phyloP scores from a whole-genome alignment of 2,113 vertebrate species.

The Thymallus thymallus region DNA sequence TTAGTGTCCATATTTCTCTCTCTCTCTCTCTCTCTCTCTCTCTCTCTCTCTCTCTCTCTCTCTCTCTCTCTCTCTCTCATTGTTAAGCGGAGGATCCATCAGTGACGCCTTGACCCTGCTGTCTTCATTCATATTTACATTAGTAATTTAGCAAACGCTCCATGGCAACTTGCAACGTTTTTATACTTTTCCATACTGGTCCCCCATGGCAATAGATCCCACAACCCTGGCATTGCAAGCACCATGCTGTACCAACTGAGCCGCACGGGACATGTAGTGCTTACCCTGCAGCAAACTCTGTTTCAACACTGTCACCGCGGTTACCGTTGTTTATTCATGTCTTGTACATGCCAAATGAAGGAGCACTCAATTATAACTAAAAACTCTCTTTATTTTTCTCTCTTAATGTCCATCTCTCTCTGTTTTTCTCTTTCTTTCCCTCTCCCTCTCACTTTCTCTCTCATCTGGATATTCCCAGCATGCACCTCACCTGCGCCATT shows the following conservation, averaged over 20 bases:
- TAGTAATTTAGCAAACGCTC: too few relatives aligned
- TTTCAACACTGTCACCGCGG: constrained; percentile 21
- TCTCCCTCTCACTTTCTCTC: too few relatives aligned
- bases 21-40: constrained; percentile 2
- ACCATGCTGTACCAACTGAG: too few relatives aligned
- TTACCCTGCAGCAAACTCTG: constrained; percentile 27
- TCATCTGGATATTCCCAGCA: background rate
- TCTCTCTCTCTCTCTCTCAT: background rate
- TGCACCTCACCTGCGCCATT: background rate
- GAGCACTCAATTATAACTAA: constrained; percentile 37
- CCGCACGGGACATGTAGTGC: background rate
- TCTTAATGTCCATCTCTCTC: too few relatives aligned
- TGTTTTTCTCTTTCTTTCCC: too few relatives aligned
- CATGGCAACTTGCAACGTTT: too few relatives aligned
- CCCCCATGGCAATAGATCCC: too few relatives aligned
- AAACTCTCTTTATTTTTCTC: background rate
- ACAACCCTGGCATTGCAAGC: too few relatives aligned
- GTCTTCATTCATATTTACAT: background rate
- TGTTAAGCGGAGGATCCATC: background rate
- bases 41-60: background rate
- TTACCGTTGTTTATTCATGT: constrained; percentile 24
- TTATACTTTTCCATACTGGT: too few relatives aligned
- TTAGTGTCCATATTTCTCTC: background rate
- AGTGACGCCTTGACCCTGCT: background rate
- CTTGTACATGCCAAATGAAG: constrained; percentile 41